Conservation (phyloP, 2,888 invertebrate species). For the Hymenopus coronatus region DNA sequence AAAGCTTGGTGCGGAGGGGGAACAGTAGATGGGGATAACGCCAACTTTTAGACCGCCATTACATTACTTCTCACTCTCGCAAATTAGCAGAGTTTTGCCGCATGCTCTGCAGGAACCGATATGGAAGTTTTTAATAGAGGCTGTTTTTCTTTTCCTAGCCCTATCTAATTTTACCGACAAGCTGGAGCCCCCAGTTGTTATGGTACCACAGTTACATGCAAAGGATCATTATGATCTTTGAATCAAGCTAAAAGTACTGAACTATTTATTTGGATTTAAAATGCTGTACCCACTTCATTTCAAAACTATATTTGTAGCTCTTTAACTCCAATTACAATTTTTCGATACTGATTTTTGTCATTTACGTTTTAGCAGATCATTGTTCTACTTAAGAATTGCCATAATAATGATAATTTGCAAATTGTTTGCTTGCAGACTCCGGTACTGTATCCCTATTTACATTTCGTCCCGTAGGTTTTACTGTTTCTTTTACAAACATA, state of each 20-base stretch:
- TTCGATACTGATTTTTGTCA: too few species aligned
- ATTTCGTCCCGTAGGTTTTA: too few species aligned
- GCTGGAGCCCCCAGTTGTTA: background rate
- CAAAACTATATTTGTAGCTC: too few species aligned
- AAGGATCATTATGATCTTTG: background rate
- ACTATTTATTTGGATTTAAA: background rate
- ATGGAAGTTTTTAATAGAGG: slow-evolving; percentile 31
- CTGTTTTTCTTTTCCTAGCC: slow-evolving; percentile 22
- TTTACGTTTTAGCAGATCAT: too few species aligned
- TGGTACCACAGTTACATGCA: slow-evolving; percentile 1
- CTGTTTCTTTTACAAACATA: too few species aligned
- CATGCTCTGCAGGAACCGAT: slow-evolving; percentile 29
- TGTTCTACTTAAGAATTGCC: too few species aligned
- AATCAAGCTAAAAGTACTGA: background rate
- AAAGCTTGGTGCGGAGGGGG: background rate
- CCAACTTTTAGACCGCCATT: slow-evolving; percentile 14
- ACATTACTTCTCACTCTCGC: slow-evolving; percentile 28
- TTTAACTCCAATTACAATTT: too few species aligned
- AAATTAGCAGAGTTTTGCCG: slow-evolving; percentile 31
- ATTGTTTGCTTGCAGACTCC: too few species aligned
- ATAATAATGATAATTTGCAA: too few species aligned
- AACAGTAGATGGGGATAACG: background rate
- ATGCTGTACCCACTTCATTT: background rate
- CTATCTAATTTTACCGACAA: slow-evolving; percentile 22
- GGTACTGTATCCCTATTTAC: too few species aligned